Conservation (phyloP, 1,140 invertebrate species). For the Brachionus paranguensis region DNA sequence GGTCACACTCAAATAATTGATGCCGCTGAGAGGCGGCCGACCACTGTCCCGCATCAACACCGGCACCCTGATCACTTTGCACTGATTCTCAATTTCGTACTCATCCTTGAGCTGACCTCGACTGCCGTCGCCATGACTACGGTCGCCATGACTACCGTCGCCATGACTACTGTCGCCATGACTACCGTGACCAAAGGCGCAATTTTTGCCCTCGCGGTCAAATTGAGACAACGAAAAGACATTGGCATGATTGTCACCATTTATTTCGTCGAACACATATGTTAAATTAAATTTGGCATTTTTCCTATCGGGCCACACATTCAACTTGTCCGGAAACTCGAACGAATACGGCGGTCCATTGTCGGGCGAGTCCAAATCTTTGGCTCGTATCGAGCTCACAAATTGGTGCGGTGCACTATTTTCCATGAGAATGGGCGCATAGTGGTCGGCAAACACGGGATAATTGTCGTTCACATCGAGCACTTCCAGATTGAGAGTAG, state of each 20-base stretch:
- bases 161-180: conserved; percentile 55
- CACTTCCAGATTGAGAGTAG: conserved; percentile 77
- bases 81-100: conserved; percentile 64
- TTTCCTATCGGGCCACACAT: conserved; percentile 64
- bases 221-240: conserved; percentile 59
- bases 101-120: conserved; percentile 51
- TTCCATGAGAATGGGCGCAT: conserved; percentile 79
- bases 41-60: conserved; percentile 53
- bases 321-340: conserved; percentile 59
- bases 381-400: conserved; percentile 84
- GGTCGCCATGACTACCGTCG: conserved; percentile 54
- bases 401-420: conserved; percentile 74
- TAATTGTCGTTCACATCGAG: conserved; percentile 89
- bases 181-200: conserved; percentile 63
- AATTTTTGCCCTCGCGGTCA: conserved; percentile 88
- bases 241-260: conserved; percentile 66
- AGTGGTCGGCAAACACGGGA: conserved; percentile 80
- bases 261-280: conserved; percentile 89
- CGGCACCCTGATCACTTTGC: conserved; percentile 47
- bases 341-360: conserved; percentile 92
- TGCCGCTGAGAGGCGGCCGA: conserved; percentile 61
- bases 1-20: conserved; percentile 84
- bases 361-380: conserved; percentile 60
- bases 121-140: no score
- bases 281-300: conserved; percentile 80